Base-by-base conservation (phyloP, 1,140 invertebrate genomes). In the Lordiphosa clarofinis region DNA sequence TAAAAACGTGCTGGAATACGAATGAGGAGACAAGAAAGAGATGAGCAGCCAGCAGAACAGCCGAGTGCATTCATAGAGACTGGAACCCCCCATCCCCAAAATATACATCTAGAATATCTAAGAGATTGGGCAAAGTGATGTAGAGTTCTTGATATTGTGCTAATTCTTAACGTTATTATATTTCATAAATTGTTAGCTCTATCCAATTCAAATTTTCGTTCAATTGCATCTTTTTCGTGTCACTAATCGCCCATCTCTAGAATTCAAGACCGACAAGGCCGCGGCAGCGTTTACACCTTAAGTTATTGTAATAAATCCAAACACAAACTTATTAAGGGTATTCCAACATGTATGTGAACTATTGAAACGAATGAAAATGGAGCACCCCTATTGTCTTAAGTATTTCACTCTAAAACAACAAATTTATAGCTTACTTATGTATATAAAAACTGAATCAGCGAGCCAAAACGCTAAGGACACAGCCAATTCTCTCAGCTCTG, bases 1-100 rank as follows among this genome's bases (percentile, higher is more conserved):
- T 90, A 97, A 97, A 90, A 95, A 96, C 89, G 94, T 96, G 56
- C 89, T 97, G 89, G 95, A 96, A 82, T 96, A 96, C 86, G 94
- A 92, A 63, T 90, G 64, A 73, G 31, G 24, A 13, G 24, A 57
- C 28, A 4, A 21, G 31, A 48, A 24, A 39, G 15, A 33, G 33
- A 35, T 15, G 19, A 40, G 35, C 37, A 44, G 50, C 28, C 33
- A 21, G 19, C 37, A 19, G 33, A 31, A 46, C 33, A 58, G 48
- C 46, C 48, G 54, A 35, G 12, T 37, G 54, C 47, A 64, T 73
- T 42, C 33, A 67, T 47, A 59, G 71, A 75, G 72, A 81, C 67
- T 76, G 76, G 42, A 35, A 33, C 43, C 21, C 36, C 46, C 59
- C 24, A 13, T 38, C 39, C 46, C 38, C 36, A 13, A 53, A 11